Evolutionary conservation across 2,888 invertebrate genomes (phyloP).

Genomic region (Syrista parreyssii): DNA sequence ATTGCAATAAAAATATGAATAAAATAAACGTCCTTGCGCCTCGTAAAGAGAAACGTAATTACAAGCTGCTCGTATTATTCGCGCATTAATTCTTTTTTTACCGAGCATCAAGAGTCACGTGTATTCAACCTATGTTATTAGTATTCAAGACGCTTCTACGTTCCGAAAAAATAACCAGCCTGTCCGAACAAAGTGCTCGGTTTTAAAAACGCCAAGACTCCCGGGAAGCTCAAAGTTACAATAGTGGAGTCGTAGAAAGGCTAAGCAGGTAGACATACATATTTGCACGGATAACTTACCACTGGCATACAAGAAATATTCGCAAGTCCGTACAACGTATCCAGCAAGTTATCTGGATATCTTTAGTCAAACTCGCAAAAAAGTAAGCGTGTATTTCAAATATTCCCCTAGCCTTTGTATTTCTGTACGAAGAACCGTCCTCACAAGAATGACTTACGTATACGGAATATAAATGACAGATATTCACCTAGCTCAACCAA

Average conservation of each 20-base stretch:
- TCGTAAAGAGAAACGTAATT: not conserved
- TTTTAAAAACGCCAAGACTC: not conserved
- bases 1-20: constrained; percentile 31
- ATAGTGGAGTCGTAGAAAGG: not conserved
- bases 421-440: not conserved
- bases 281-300: not conserved
- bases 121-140: not conserved
- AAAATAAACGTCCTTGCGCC: constrained; percentile 22
- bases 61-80: too few relatives aligned
- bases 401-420: not conserved
- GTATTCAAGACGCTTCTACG: not conserved
- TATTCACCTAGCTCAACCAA: not conserved
- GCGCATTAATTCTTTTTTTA: not conserved
- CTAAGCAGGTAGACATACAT: not conserved
- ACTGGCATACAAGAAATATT: not conserved
- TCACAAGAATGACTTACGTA: not conserved
- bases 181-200: too few relatives aligned
- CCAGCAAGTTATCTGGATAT: not conserved
- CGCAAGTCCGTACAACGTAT: not conserved
- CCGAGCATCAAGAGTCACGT: not conserved
- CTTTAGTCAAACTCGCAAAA: not conserved
- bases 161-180: not conserved
- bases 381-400: not conserved
- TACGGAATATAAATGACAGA: not conserved
- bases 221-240: not conserved